Conservation (phyloP, 2,797 vertebrate genomes). For the Anabacerthia variegaticeps region DNA sequence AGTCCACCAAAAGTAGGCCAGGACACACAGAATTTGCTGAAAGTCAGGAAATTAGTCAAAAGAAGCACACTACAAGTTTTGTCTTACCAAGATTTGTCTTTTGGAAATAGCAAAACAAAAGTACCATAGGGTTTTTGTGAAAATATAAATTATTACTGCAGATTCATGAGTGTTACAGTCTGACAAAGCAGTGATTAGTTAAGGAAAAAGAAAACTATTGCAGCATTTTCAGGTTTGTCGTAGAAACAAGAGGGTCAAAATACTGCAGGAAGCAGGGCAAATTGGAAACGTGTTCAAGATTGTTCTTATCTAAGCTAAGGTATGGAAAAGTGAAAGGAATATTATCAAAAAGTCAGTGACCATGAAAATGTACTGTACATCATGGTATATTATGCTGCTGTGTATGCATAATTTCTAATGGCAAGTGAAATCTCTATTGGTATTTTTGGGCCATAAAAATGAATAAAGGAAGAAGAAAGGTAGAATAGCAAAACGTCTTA, state of each 20-base stretch:
- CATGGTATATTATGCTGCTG: background rate
- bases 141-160: background rate
- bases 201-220: background rate
- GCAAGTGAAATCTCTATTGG: background rate
- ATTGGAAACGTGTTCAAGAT: background rate
- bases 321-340: background rate
- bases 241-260: background rate
- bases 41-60: background rate
- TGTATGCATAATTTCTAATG: background rate
- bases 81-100: background rate
- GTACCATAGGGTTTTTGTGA: background rate
- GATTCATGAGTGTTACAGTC: background rate
- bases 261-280: background rate
- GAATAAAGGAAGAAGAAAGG: background rate
- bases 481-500: background rate
- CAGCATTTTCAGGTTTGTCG: background rate
- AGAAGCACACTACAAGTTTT: background rate
- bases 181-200: background rate
- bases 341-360: background rate
- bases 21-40: background rate
- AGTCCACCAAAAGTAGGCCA: background rate
- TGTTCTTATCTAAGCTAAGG: background rate
- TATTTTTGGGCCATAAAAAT: background rate
- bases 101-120: background rate
- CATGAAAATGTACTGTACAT: background rate